Conservation (phyloP, 2,113 vertebrate genomes). For the Echinops telfairi region DNA sequence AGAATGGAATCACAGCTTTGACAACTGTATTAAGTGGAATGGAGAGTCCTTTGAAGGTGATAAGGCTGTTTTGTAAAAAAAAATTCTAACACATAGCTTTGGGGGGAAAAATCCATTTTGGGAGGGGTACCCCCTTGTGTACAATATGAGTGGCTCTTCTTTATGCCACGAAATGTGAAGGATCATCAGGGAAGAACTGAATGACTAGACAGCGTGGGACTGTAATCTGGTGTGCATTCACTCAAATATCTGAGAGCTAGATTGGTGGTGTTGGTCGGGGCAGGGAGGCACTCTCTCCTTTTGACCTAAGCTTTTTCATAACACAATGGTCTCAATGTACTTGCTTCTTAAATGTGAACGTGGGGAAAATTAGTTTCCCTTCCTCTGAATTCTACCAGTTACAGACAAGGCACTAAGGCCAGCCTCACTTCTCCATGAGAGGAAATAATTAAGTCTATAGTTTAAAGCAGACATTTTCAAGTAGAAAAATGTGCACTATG, state of each 20-base stretch:
- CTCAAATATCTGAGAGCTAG: not conserved
- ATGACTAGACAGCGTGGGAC: not conserved
- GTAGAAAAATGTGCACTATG: not conserved
- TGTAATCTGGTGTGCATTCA: not conserved
- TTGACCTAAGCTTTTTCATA: not conserved
- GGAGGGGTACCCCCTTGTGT: too few species aligned
- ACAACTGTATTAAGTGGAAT: too few species aligned
- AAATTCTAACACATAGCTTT: too few species aligned
- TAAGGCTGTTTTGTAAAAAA: too few species aligned
- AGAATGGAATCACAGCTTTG: too few species aligned
- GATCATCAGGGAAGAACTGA: not conserved
- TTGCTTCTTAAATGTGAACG: not conserved
- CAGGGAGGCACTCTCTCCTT: not conserved
- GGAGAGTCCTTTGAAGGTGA: too few species aligned
- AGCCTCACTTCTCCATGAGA: not conserved
- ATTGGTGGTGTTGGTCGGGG: not conserved
- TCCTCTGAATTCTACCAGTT: not conserved
- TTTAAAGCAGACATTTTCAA: not conserved
- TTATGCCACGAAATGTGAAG: not conserved
- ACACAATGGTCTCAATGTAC: fast-evolving
- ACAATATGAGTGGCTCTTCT: not conserved
- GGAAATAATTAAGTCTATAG: not conserved
- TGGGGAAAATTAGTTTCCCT: not conserved
- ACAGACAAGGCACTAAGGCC: not conserved
- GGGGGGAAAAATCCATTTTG: too few species aligned